Evolutionary conservation across 1,140 invertebrate genomes (phyloP), one percentile per base, ranked within the genome.

Genomic region (Phocides pigmalion): DNA sequence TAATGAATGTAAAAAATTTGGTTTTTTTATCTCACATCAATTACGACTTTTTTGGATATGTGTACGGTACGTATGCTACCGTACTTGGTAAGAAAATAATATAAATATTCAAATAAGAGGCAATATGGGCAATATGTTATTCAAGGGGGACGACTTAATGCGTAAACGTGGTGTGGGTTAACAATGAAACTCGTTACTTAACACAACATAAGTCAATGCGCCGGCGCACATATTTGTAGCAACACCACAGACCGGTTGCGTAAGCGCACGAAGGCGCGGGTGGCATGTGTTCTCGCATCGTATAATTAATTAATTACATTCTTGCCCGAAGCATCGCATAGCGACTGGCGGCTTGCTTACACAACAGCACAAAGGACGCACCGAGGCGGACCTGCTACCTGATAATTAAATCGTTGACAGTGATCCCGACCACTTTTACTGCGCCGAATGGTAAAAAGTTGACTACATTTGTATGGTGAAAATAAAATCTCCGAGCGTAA

Each of bases 241-340:
- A 68, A 66, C 53, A 50, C 50, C 63, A 12, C 41, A 15, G 64
- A 70, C 64, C 59, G 65, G 62, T 76, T 76, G 19, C 58, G 47
- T 66, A 64, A 58, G 56, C 25, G 28, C 32, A 53, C 11, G 62
- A 15, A 47, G 37, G 54, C 49, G 54, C 49, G 35, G 62, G 54
- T 56, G 66, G 66, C 47, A 61, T 66, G 54, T 61, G 54, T 64
- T 68, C 49, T 44, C 19, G 58, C 51, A 46, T 61, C 58, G 66
- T 71, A 71, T 78, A 76, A 74, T 66, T 76, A 78, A 79, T 79
- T 76, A 72, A 67, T 66, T 56, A 69, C 63, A 75, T 72, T 68
- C 53, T 54, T 69, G 63, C 58, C 41, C 44, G 64, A 46, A 50
- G 56, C 64, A 65, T 56, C 42, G 51, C 54, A 53, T 64, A 39